phyloP scores from a whole-genome alignment of 2,113 vertebrate species.

The Galbula dea region DNA sequence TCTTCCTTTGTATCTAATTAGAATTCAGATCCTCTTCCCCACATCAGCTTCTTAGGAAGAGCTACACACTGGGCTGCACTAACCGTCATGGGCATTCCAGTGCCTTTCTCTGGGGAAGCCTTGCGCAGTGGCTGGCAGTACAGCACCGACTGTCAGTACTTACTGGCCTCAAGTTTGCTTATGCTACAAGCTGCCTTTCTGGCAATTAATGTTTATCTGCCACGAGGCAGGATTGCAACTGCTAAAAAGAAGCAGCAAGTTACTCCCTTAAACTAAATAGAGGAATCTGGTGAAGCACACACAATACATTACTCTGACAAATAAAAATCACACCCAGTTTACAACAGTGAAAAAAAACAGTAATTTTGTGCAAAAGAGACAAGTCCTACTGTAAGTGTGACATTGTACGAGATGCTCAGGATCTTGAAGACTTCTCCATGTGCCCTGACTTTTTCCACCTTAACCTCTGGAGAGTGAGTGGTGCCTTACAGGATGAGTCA shows the following conservation, averaged over 20 bases:
- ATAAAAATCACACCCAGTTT: neutral
- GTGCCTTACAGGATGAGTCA: neutral
- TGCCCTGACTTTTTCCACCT: neutral
- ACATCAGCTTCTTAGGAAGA: neutral
- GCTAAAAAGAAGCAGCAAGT: neutral
- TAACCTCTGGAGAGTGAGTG: neutral
- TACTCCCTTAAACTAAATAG: neutral
- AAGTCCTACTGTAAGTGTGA: neutral
- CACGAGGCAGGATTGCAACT: neutral
- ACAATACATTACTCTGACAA: neutral
- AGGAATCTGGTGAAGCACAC: neutral
- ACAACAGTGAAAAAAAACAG: neutral
- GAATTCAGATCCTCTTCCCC: neutral
- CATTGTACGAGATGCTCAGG: neutral
- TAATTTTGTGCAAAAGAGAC: neutral
- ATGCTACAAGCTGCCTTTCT: neutral
- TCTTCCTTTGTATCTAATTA: neutral
- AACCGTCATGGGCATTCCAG: accelerated
- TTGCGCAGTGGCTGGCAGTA: neutral
- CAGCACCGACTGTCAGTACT: neutral
- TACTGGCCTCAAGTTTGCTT: neutral
- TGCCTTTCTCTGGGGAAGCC: neutral
- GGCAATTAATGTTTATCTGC: neutral
- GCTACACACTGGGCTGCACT: neutral
- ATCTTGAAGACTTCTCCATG: neutral